These are phyloP conservation scores for Napeogenes inachia DNA, from an alignment of 2,888 invertebrate genomes.

Conservation along the genomic window DNA sequence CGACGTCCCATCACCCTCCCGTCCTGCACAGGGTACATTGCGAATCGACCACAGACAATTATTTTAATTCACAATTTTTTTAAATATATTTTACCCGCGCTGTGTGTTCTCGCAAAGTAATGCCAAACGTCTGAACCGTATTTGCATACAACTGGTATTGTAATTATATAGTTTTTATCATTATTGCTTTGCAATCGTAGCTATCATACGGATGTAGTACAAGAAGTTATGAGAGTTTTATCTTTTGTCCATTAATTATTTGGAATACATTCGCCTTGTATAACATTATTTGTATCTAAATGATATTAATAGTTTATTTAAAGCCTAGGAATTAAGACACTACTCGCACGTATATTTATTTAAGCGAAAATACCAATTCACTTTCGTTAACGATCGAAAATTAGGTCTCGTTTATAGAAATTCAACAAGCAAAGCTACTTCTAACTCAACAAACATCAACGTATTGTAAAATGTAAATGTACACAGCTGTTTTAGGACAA, in stretches of 20 bases:
- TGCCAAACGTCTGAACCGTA: conserved; percentile 19
- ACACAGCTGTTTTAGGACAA: too few species aligned
- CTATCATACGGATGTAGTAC: conserved; percentile 19
- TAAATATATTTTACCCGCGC: conserved; percentile 11
- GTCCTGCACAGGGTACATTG: conserved; percentile 56
- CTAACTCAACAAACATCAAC: neutral
- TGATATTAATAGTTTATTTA: too few species aligned
- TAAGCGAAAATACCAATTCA: conserved; percentile 17
- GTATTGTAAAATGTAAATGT: too few species aligned
- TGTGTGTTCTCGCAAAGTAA: conserved; percentile 39
- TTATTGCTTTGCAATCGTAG: conserved; percentile 18
- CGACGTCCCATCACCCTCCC: conserved; percentile 80
- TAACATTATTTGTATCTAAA: conserved; percentile 21
- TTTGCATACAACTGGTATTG: conserved; percentile 18
- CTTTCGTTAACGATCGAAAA: conserved; percentile 15
- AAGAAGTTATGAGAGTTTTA: conserved; percentile 35
- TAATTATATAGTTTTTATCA: conserved; percentile 22
- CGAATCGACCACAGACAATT: conserved; percentile 21
- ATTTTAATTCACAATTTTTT: conserved; percentile 7
- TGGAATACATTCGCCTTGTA: conserved; percentile 21
- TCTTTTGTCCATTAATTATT: conserved; percentile 31
- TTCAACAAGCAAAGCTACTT: conserved; percentile 11
- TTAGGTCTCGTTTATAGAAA: conserved; percentile 23
- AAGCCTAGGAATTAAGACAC: too few species aligned
- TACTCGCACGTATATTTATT: neutral